A percentile compares a stretch with the other conserved stretches of the same genome.
Evolutionary conservation across 2,113 vertebrate genomes (phyloP).

Genomic region (Pelecanoides urinatrix): DNA sequence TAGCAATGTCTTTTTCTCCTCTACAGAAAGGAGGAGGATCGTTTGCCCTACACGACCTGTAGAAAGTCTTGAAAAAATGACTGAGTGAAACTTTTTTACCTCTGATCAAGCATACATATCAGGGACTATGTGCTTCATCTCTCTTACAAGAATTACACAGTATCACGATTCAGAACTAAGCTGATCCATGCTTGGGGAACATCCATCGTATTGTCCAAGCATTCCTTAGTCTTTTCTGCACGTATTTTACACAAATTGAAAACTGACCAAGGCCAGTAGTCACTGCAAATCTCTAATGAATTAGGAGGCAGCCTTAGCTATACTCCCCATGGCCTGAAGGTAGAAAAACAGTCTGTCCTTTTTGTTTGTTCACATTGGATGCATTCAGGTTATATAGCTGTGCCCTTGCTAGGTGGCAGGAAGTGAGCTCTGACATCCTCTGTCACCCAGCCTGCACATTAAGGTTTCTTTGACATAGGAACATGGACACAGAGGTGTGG

Average conservation of each 20-base stretch:
- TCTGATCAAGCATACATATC: rapidly evolving
- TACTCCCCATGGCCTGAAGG: neutral
- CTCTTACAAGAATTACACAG: neutral
- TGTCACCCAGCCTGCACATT: neutral
- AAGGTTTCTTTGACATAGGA: neutral
- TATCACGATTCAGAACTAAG: neutral
- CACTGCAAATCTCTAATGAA: neutral
- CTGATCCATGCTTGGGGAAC: neutral
- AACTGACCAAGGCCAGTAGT: neutral
- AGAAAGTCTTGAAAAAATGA: neutral
- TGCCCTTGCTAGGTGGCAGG: neutral
- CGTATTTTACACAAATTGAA: neutral
- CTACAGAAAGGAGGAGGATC: neutral
- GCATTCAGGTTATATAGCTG: neutral
- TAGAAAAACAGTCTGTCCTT: neutral
- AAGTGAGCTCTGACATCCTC: neutral
- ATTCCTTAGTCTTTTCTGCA: neutral
- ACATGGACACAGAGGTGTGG: neutral
- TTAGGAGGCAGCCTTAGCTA: neutral
- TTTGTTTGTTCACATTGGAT: neutral
- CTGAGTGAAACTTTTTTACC: neutral
- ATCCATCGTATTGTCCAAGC: rapidly evolving
- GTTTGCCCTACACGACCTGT: neutral
- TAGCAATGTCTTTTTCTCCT: neutral
- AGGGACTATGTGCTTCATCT: neutral